Evolutionary conservation across 2,888 invertebrate genomes (phyloP).

Genomic region (Drosophila niveifrons): DNA sequence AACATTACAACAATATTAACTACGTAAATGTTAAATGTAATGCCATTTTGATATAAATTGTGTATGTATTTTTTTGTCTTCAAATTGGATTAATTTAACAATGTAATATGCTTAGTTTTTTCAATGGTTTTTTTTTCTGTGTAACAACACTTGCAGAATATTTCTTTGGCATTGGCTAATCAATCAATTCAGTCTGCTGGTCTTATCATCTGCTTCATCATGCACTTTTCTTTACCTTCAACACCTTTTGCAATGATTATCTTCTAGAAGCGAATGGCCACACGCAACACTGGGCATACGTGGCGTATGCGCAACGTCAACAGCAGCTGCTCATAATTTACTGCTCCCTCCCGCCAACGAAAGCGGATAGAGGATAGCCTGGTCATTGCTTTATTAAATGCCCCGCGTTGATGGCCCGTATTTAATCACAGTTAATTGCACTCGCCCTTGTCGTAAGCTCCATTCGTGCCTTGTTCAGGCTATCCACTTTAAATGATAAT

Average conservation of each 20-base stretch:
- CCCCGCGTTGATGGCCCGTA: slow-evolving; percentile 68
- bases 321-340: slow-evolving; percentile 33
- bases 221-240: slow-evolving; percentile 37
- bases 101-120: no score
- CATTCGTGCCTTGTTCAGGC: not conserved
- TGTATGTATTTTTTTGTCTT: no score
- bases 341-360: not conserved
- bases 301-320: slow-evolving; percentile 45
- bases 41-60: no score
- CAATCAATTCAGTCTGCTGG: slow-evolving; percentile 20
- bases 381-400: slow-evolving; percentile 25
- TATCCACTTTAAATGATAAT: slow-evolving; percentile 55
- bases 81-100: no score
- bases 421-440: slow-evolving; percentile 75
- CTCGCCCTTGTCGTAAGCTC: slow-evolving; percentile 4
- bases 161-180: slow-evolving; percentile 19
- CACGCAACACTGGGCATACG: slow-evolving; percentile 13
- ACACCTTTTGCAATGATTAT: not conserved
- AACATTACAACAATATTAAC: slow-evolving; percentile 48
- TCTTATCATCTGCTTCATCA: slow-evolving; percentile 34
- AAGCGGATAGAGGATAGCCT: not conserved
- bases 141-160: not conserved
- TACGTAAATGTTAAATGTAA: no score
- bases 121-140: no score
- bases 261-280: slow-evolving; percentile 4